Evolutionary conservation across 2,113 vertebrate genomes (phyloP), one percentile per base, ranked within the genome.

Genomic region (Campylomormyrus tamandua): DNA sequence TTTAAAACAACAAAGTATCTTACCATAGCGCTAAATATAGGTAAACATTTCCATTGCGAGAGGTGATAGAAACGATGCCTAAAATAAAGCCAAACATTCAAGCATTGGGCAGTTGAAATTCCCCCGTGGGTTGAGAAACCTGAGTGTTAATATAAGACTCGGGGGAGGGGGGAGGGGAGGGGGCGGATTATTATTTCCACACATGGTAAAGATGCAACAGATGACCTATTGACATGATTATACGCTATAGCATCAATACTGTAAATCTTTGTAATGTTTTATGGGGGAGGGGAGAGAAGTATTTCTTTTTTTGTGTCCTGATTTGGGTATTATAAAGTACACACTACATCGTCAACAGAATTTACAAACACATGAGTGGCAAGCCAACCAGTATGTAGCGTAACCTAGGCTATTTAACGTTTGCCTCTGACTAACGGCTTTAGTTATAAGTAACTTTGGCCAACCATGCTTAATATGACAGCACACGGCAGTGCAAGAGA

Each of bases 111-210:
- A 89, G 74, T 90, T 92, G 84, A 96, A 96, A 94, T 95, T 94
- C 95, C 95, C 93, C n/a, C 77, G 95, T 95, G 95, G 96, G 95
- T 93, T 94, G 95, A 93, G 93, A 93, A 93, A 94, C 92, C 91
- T 91, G 89, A 92, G 89, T 92, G 93, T 95, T 92, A 95, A 92
- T 91, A 91, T 89, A 89, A 91, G 49, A 93, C 91, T 45, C 89
- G 90, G 90, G 90, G 88, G 91, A 89, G 92, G 91, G 90, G 91
- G 91, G 92, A 89, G 53, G 21, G 45, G 89, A 85, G 87, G 90
- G 88, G 90, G 91, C 91, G 94, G 93, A 94, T 94, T 93, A 89
- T 88, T 74, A 90, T 94, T 95, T 95, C 94, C 94, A 92, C 77
- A 53, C 74, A 42, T 19, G 50, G 49, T 50, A 46, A 19, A 74